A percentile compares a stretch with the other conserved stretches of the same genome.
Evolutionary conservation across 2,113 vertebrate species (phyloP).

Genomic region (Labeo rohita): DNA sequence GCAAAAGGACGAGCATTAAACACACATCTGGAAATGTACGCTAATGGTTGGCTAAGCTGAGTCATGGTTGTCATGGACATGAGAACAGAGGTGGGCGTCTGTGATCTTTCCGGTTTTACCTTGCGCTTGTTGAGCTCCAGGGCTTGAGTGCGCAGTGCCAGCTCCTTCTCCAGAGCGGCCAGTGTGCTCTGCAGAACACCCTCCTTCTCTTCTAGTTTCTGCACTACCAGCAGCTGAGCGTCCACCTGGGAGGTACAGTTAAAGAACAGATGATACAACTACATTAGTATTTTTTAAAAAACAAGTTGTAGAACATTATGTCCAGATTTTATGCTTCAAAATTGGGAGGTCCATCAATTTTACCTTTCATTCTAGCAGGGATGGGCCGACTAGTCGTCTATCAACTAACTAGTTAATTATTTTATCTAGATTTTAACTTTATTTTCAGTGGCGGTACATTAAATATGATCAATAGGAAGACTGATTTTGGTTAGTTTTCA

Average conservation of each 20-base stretch:
- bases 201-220: constrained; percentile 92
- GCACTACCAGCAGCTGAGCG: constrained; percentile 88
- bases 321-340: neutral
- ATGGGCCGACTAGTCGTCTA: neutral
- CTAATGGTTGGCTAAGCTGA: neutral
- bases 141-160: constrained; percentile 83
- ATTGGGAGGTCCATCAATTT: neutral
- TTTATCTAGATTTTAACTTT: too few species aligned
- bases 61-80: constrained; percentile 6
- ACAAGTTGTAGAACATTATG: neutral
- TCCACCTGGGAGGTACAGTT: constrained; percentile 81
- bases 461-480: neutral
- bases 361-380: neutral
- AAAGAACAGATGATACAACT: neutral
- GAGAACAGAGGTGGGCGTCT: neutral
- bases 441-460: neutral
- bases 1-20: constrained; percentile 1
- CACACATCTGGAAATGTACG: constrained; percentile 34
- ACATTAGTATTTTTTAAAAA: neutral
- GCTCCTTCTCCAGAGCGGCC: constrained; percentile 86
- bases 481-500: neutral
- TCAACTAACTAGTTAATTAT: neutral
- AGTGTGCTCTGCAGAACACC: constrained; percentile 85
- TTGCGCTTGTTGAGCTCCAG: constrained; percentile 93
- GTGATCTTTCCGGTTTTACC: constrained; percentile 70